Percentiles rank a stretch among this genome's conserved stretches.
These are phyloP conservation scores for Natrix natrix DNA, from an alignment of 2,797 vertebrate species.

Conservation along the genomic window DNA sequence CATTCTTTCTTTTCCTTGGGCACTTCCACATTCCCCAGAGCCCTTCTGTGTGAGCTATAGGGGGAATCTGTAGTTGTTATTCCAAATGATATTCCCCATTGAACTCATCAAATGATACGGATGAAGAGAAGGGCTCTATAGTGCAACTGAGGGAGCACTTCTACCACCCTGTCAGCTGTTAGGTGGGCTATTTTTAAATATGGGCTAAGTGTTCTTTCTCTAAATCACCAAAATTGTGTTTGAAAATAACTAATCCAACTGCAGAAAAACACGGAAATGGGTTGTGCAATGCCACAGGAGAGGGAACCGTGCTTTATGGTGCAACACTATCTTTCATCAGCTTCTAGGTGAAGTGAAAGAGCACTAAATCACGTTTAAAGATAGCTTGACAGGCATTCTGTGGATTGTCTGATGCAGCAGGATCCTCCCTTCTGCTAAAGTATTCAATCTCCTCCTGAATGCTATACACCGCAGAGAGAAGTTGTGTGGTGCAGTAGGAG, in stretches of 20 bases:
- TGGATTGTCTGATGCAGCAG: background rate
- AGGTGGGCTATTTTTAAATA: background rate
- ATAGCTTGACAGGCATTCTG: background rate
- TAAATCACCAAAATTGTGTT: background rate
- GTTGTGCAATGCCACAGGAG: background rate
- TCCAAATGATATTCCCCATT: background rate
- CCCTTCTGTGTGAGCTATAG: background rate
- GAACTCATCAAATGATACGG: background rate
- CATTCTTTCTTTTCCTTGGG: background rate
- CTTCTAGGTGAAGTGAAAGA: background rate
- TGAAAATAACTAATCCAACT: background rate
- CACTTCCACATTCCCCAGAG: background rate
- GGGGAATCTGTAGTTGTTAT: background rate
- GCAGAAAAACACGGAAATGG: background rate
- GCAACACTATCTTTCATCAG: background rate
- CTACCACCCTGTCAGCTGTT: background rate
- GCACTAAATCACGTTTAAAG: background rate
- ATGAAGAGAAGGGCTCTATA: background rate
- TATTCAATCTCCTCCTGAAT: background rate
- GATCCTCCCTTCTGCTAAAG: background rate
- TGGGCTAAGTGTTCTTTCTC: background rate
- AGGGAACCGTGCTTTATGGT: background rate
- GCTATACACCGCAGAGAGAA: background rate
- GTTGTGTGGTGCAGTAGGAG: background rate
- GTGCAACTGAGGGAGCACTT: background rate